Evolutionary conservation across 1,140 invertebrate species (phyloP).

Genomic region (Anadara kagoshimensis): DNA sequence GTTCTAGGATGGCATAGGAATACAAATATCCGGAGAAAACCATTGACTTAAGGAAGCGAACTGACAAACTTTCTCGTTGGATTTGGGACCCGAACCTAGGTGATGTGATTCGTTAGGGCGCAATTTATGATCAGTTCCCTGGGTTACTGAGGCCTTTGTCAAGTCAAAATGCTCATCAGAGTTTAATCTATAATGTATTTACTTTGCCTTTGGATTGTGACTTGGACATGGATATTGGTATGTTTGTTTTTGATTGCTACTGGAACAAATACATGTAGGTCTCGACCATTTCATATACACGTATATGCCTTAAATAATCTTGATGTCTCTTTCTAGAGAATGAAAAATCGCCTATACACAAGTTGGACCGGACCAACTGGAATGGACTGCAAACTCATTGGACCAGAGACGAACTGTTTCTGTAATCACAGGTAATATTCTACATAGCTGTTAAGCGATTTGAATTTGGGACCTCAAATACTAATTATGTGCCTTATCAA

Average conservation of each 20-base stretch:
- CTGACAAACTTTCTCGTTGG: no score
- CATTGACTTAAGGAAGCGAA: no score
- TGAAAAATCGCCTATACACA: slow-evolving; percentile 72
- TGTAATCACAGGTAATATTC: slow-evolving; percentile 71
- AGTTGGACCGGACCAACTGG: slow-evolving; percentile 67
- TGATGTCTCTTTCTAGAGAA: slow-evolving; percentile 56
- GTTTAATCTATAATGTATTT: no score
- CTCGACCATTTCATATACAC: neutral
- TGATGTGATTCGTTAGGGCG: neutral
- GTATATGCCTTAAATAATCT: neutral
- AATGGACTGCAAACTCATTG: slow-evolving; percentile 75
- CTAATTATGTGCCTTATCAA: no score
- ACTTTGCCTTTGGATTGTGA: no score
- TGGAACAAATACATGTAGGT: neutral
- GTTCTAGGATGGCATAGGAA: neutral
- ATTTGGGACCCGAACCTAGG: no score
- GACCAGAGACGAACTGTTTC: slow-evolving; percentile 74
- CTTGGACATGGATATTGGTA: no score
- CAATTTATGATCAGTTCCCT: neutral
- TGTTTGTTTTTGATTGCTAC: no score
- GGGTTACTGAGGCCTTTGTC: neutral
- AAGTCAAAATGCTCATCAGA: no score
- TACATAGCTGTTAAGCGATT: no score
- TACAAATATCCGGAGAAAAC: no score
- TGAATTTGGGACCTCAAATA: no score